Percentiles rank a stretch among this genome's conserved stretches.
Conservation (phyloP, 2,888 invertebrate species). For the Nowickia ferox region DNA sequence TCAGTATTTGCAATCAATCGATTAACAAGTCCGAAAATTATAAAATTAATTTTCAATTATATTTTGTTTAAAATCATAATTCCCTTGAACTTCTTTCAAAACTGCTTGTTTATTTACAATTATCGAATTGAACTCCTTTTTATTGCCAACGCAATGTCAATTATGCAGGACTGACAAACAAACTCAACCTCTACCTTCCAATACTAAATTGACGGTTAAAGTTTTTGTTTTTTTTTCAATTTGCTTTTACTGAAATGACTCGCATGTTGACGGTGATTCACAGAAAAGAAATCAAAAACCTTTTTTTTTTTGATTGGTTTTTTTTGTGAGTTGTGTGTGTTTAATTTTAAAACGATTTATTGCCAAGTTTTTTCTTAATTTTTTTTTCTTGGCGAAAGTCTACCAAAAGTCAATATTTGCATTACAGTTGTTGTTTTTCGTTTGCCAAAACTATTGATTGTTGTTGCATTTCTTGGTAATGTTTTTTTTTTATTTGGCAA, state of each 20-base stretch:
- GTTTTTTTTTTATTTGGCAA: constrained; percentile 6
- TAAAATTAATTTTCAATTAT: constrained; percentile 36
- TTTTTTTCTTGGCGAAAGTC: constrained; percentile 61
- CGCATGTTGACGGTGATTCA: constrained; percentile 57
- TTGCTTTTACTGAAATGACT: constrained; percentile 25
- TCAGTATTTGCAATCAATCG: constrained; percentile 1
- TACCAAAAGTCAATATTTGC: constrained; percentile 70
- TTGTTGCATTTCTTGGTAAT: constrained; percentile 33
- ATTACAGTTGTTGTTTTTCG: constrained; percentile 56
- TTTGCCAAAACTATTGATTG: constrained; percentile 52
- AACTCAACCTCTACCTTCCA: constrained; percentile 36
- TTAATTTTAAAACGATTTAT: constrained; percentile 55
- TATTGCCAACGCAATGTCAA: constrained; percentile 69
- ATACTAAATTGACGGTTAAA: constrained; percentile 50
- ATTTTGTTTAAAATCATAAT: constrained; percentile 64
- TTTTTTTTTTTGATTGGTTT: constrained; percentile 66
- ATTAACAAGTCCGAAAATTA: neutral
- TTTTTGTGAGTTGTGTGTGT: constrained; percentile 58
- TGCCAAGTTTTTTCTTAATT: constrained; percentile 28
- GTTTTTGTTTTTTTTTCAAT: constrained; percentile 18
- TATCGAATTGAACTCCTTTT: constrained; percentile 58
- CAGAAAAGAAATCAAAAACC: constrained; percentile 52
- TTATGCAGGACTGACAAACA: constrained; percentile 58
- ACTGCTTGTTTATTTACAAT: constrained; percentile 33
- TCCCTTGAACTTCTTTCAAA: constrained; percentile 64